phyloP scores from a whole-genome alignment of 1,140 invertebrate genomes.

The Conopomorpha cramerella region DNA sequence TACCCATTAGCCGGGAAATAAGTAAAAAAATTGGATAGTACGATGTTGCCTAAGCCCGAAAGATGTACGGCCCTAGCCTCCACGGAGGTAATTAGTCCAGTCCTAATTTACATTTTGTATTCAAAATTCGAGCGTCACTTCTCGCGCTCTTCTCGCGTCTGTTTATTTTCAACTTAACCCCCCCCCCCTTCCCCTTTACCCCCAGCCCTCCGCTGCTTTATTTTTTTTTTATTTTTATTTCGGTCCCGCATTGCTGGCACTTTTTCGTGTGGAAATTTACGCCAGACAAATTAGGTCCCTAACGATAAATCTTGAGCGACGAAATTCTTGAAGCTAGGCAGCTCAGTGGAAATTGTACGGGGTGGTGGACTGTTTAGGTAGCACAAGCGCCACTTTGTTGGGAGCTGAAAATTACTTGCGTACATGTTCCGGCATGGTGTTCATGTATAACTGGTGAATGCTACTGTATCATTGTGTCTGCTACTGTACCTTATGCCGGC shows the following conservation, averaged over 20 bases:
- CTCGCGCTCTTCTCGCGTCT: constrained; percentile 23
- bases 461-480: too few species aligned
- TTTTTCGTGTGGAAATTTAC: neutral
- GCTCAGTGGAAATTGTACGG: neutral
- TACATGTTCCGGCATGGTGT: too few species aligned
- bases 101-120: constrained; percentile 65
- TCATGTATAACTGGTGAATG: too few species aligned
- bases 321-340: neutral
- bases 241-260: neutral
- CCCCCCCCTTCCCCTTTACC: too few species aligned
- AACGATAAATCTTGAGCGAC: neutral
- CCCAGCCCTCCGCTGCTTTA: too few species aligned
- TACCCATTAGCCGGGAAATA: too few species aligned
- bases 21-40: constrained; percentile 45
- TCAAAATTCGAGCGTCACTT: constrained; percentile 57
- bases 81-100: constrained; percentile 58
- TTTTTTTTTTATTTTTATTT: too few species aligned
- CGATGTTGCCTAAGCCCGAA: constrained; percentile 45
- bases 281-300: neutral
- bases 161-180: constrained; percentile 12
- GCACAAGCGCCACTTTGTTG: too few species aligned
- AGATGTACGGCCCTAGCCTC: constrained; percentile 55
- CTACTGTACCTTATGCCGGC: too few species aligned
- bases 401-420: too few species aligned
- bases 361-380: too few species aligned